Conservation (phyloP, 1,140 invertebrate genomes). For the Danaus melanippus region DNA sequence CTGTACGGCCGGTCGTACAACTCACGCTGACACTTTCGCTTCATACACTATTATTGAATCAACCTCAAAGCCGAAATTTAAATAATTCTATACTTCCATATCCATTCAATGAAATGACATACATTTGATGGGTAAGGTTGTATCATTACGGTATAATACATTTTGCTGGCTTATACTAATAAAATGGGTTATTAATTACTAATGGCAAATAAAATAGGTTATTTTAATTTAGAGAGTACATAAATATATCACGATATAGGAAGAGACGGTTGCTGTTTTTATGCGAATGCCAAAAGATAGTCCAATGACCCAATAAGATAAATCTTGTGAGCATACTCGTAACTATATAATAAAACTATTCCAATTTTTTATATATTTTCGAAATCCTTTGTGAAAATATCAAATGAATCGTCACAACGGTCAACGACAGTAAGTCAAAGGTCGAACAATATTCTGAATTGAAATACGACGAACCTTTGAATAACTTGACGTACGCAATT, state of each 20-base stretch:
- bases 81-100: too few species aligned
- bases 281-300: neutral
- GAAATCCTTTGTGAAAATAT: conserved; percentile 4
- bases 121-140: too few species aligned
- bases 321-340: conserved; percentile 31
- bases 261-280: neutral
- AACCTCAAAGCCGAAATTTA: conserved; percentile 11
- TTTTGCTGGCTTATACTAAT: too few species aligned
- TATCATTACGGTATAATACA: too few species aligned
- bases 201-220: too few species aligned
- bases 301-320: conserved; percentile 7
- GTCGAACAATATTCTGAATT: conserved; percentile 8
- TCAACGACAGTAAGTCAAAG: conserved; percentile 7
- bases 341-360: neutral
- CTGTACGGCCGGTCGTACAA: conserved; percentile 24
- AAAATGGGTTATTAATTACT: too few species aligned
- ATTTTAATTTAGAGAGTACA: too few species aligned
- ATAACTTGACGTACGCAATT: conserved; percentile 8
- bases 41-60: conserved; percentile 8
- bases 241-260: neutral
- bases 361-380: too few species aligned
- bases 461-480: conserved; percentile 3
- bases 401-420: conserved; percentile 26
- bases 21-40: conserved; percentile 42
- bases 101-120: too few species aligned